Base-by-base conservation (phyloP, 30 jellyfish, hydroid and myxozoan genomes). In the Nemopilema nomurai region DNA sequence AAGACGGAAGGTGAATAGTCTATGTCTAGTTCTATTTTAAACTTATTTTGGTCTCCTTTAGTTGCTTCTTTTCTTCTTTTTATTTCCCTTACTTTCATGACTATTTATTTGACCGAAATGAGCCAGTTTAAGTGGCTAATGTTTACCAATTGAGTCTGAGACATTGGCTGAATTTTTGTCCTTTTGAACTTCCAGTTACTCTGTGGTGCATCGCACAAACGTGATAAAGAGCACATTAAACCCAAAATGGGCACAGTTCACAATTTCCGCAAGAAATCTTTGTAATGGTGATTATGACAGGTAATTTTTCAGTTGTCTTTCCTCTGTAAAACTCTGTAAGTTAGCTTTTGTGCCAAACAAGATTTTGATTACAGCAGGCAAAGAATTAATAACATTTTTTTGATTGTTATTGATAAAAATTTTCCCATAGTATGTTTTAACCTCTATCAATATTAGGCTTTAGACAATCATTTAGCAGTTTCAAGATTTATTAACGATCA, bases 231-330 rank as follows among this genome's bases (percentile, higher is more conserved):
- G 86, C 0, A 92, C 97, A 0, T 81, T 87, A 88, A 87, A 92
- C 19, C 98, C 98, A 18, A 28, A 49, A 0, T 92, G 98, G 98
- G 71, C 82, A 50, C 88, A 96, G 1, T 78, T 92, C 32, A 71
- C 67, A 22, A 49, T 87, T 64, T 81, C 98, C 28, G 96, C 88
- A 3, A 77, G 85, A 77, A 77, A 49, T 28, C 81, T 92, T 0
- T 92, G 98, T 68, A 92, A 92, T 87, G 98, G 98, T 18, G 98
- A 92, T 63, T 79, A 77, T 85, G 95, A 84, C 26, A 85, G 97
- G 97, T 91, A 20, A 69, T 8, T 0, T 18, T 13, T 18, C 31
- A 51, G 0, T 9, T 1, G 1, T 6, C 52, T 22, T 41, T 41
- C 6, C 57, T 13, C 6, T 3, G 13, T 3, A 3, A 41, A 13